These are phyloP conservation scores for Coenonympha glycerion DNA, from an alignment of 2,888 invertebrate genomes.

Conservation along the genomic window DNA sequence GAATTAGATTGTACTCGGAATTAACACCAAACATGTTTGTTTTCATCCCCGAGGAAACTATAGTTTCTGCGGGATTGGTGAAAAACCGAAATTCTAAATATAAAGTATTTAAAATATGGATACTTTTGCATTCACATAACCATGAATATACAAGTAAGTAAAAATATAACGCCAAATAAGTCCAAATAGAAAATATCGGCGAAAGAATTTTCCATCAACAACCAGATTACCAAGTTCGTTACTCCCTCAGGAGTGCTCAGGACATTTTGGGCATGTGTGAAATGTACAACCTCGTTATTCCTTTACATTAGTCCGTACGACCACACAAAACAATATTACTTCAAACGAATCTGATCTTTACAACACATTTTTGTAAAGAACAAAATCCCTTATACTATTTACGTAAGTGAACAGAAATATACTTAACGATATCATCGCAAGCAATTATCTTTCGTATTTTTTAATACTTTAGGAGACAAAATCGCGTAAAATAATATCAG, in stretches of 20 bases:
- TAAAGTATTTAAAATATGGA: too few relatives aligned
- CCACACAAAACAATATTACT: slow-evolving; percentile 3
- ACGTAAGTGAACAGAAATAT: neutral
- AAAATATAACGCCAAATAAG: neutral
- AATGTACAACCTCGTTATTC: slow-evolving; percentile 26
- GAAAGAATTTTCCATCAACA: slow-evolving; percentile 17
- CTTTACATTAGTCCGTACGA: slow-evolving; percentile 17
- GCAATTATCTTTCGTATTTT: neutral
- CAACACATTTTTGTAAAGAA: neutral
- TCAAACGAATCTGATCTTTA: neutral
- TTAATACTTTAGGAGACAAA: neutral
- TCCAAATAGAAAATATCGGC: slow-evolving; percentile 9
- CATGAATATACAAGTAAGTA: neutral
- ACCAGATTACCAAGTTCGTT: slow-evolving; percentile 27
- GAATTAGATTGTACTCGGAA: too few relatives aligned
- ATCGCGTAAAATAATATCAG: neutral
- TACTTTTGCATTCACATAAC: too few relatives aligned
- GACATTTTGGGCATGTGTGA: slow-evolving; percentile 24
- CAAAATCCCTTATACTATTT: neutral
- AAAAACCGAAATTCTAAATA: too few relatives aligned
- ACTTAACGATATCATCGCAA: neutral
- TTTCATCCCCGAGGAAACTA: too few relatives aligned
- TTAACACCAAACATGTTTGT: too few relatives aligned
- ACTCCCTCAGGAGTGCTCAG: slow-evolving; percentile 25
- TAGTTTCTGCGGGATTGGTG: too few relatives aligned